Evolutionary conservation across 2,888 invertebrate genomes (phyloP).

Genomic region (Cephus nigrinus): DNA sequence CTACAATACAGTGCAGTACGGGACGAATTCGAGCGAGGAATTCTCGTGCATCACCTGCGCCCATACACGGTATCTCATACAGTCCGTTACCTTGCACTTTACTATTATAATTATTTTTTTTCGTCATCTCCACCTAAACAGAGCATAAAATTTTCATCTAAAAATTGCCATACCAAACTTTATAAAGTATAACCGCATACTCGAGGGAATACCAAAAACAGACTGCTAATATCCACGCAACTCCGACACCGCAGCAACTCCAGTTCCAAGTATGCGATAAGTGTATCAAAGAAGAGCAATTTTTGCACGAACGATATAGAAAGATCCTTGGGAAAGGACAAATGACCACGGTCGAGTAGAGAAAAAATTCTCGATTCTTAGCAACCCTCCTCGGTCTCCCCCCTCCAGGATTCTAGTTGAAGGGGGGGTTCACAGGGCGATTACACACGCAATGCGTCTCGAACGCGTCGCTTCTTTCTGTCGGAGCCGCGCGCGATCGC

Average conservation of each 20-base stretch:
- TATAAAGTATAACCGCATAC: neutral
- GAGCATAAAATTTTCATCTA: neutral
- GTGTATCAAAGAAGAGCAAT: neutral
- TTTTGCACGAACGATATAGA: neutral
- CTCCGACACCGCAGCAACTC: neutral
- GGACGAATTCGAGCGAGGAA: neutral
- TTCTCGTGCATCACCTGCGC: neutral
- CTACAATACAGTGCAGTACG: neutral
- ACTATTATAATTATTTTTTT: neutral
- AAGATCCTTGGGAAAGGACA: neutral
- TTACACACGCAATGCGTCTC: slow-evolving; percentile 18
- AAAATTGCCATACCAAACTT: neutral
- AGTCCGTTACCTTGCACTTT: neutral
- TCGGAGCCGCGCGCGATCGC: slow-evolving; percentile 51
- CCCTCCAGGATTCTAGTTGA: slow-evolving; percentile 13
- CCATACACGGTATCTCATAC: neutral
- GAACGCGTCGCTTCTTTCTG: slow-evolving; percentile 42
- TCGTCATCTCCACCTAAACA: neutral
- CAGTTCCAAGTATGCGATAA: neutral
- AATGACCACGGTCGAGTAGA: neutral
- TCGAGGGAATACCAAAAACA: neutral
- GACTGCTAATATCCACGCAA: neutral
- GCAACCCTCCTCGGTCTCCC: neutral
- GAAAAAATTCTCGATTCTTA: neutral
- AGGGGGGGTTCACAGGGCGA: neutral